Conservation (phyloP, 92 coral and sea anemone species). For the Epizoanthus scotinus region DNA sequence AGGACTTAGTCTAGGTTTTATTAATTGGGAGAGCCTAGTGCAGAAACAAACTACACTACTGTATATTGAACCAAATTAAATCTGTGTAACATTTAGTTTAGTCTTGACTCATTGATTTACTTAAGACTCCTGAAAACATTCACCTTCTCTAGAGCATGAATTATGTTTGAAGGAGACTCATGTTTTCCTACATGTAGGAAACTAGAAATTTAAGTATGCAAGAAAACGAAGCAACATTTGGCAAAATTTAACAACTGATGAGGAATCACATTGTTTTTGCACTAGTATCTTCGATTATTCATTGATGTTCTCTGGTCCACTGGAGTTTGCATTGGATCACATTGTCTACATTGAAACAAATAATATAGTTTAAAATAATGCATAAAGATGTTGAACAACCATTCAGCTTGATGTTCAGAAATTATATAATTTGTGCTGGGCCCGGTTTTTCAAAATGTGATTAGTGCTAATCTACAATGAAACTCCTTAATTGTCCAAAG, state of each 20-base stretch:
- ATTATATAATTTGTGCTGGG: too few relatives aligned
- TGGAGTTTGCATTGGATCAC: slow-evolving; percentile 13
- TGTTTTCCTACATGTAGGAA: not conserved
- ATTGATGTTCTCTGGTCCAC: not conserved
- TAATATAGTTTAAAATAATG: not conserved
- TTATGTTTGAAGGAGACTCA: too few relatives aligned
- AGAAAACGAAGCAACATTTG: not conserved
- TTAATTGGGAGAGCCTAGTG: slow-evolving; percentile 13
- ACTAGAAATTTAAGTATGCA: not conserved
- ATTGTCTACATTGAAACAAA: not conserved
- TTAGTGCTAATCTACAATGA: too few relatives aligned
- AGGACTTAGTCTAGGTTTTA: slow-evolving; percentile 44
- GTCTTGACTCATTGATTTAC: too few relatives aligned
- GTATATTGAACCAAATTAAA: too few relatives aligned
- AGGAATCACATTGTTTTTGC: slow-evolving; percentile 15
- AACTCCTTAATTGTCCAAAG: too few relatives aligned
- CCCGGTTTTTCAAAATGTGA: too few relatives aligned
- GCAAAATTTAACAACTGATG: not conserved
- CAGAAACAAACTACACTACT: not conserved
- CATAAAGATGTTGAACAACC: too few relatives aligned
- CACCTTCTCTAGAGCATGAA: too few relatives aligned
- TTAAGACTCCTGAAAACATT: too few relatives aligned
- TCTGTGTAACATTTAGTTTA: too few relatives aligned
- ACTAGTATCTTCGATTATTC: slow-evolving; percentile 5
- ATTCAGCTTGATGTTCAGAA: too few relatives aligned